Base-by-base conservation (phyloP, 2,888 invertebrate species). In the Polymixis lichenea region DNA sequence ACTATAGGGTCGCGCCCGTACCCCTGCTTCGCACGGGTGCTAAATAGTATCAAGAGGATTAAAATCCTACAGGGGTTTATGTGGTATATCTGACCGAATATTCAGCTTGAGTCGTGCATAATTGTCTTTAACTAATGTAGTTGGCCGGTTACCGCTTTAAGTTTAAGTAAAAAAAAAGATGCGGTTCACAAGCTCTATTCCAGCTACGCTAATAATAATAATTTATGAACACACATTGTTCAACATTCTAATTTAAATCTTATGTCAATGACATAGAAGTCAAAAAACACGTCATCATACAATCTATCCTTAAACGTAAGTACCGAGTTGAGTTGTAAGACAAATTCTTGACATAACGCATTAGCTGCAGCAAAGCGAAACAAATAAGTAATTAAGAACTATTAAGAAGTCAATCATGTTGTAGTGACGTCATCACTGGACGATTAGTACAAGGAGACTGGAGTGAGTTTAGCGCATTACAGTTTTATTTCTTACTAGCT, bases 321-420 rank as follows among this genome's bases (percentile, higher is more conserved):
- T 25, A 32, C 28, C n/a, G 22, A 25, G 15, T 38, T 56, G 56
- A 58, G 4, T 67, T 56, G 56, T 22, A 38, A 53, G 25, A 60
- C 56, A 53, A 51, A 66, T 49, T 53, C 19, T 15, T 22, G n/a
- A 71, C 76, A 67, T 17, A 75, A 11, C 49, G 8, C 70, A 71
- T 81, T 75, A 49, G 67, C n/a, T 56, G 49, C 51, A 13, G 56
- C 19, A n/a, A 58, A 55, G 15, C 53, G 58, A 80, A 32, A 66
- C 62, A 58, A 72, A 66, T 38, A 13, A 64, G 61, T 68, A 71
- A 76, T 80, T 71, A 68, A 15, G 17, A 75, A 64, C 62, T 75
- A 61, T 70, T 70, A 64, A 32, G 15, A 81, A 67, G 75, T 72
- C 53, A 68, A 60, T 72, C 58, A 17, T 64, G 49, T 32, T 38